Conservation (phyloP, 2,113 vertebrate genomes). For the Thymallus thymallus region DNA sequence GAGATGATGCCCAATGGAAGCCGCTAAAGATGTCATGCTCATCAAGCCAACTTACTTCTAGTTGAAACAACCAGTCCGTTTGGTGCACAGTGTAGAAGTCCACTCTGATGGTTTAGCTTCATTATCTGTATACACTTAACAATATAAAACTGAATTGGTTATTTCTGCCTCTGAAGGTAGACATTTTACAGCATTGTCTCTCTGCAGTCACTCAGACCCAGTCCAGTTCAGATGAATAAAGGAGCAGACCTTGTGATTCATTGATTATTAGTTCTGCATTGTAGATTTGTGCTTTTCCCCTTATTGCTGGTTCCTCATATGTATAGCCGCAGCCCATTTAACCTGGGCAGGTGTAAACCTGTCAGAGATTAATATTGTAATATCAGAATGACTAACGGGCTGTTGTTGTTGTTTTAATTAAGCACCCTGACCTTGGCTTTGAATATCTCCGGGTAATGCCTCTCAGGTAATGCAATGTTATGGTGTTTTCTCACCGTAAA, state of each 20-base stretch:
- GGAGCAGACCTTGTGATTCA: slow-evolving; percentile 64
- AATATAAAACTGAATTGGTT: not conserved
- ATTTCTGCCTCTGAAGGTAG: not conserved
- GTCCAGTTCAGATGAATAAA: slow-evolving; percentile 47
- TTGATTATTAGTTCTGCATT: slow-evolving; percentile 61
- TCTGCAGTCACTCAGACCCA: slow-evolving; percentile 31
- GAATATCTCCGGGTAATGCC: not conserved
- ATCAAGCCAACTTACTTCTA: not conserved
- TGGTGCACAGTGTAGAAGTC: not conserved
- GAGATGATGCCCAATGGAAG: slow-evolving; percentile 1
- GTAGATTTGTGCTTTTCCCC: slow-evolving; percentile 51
- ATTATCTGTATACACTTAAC: not conserved
- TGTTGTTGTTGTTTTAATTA: too few species aligned
- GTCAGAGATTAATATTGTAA: slow-evolving; percentile 68
- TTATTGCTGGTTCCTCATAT: slow-evolving; percentile 65
- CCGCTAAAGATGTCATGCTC: slow-evolving; percentile 1
- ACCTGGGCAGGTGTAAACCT: slow-evolving; percentile 67
- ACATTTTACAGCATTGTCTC: not conserved
- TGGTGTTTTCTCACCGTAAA: not conserved
- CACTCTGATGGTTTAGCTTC: not conserved
- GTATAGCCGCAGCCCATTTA: slow-evolving; percentile 73
- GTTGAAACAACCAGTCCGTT: not conserved
- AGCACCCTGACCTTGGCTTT: not conserved
- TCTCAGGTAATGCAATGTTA: not conserved
- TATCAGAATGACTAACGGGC: slow-evolving; percentile 61